Percentiles rank a stretch among this genome's conserved stretches.
phyloP scores from a whole-genome alignment of 2,113 vertebrate genomes.

The Spea bombifrons region DNA sequence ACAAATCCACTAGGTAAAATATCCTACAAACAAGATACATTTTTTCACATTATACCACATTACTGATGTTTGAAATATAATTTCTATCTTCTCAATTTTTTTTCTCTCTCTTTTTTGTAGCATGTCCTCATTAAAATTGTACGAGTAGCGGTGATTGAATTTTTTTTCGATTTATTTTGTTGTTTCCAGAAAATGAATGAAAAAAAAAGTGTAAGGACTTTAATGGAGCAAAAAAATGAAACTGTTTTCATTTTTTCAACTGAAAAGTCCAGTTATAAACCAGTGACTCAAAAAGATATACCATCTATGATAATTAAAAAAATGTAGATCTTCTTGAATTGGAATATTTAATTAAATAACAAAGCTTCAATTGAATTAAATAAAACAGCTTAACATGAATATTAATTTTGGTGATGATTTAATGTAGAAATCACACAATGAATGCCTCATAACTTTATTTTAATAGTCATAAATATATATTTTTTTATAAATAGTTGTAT shows the following conservation, averaged over 20 bases:
- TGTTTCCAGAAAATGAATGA: constrained; percentile 45
- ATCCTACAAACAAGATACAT: too few relatives aligned
- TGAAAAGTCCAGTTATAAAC: constrained; percentile 17
- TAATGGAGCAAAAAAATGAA: constrained; percentile 40
- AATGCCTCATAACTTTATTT: too few relatives aligned
- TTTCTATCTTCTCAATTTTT: background rate
- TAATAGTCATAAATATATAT: too few relatives aligned
- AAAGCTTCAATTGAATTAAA: too few relatives aligned
- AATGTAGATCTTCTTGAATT: too few relatives aligned
- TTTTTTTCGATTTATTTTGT: constrained; percentile 47
- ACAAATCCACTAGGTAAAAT: too few relatives aligned
- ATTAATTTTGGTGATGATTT: too few relatives aligned
- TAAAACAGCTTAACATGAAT: too few relatives aligned
- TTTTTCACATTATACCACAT: too few relatives aligned
- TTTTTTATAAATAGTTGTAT: too few relatives aligned
- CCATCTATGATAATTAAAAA: background rate
- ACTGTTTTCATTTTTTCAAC: constrained; percentile 3
- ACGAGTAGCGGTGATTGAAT: constrained; percentile 45
- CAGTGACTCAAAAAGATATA: background rate
- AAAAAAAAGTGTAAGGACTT: constrained; percentile 30
- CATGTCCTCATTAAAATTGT: constrained; percentile 36
- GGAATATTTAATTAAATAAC: too few relatives aligned
- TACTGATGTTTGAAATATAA: background rate
- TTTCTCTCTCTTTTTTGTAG: background rate
- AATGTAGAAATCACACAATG: too few relatives aligned